phyloP scores from a whole-genome alignment of 2,113 vertebrate species.

The Sceloporus undulatus region DNA sequence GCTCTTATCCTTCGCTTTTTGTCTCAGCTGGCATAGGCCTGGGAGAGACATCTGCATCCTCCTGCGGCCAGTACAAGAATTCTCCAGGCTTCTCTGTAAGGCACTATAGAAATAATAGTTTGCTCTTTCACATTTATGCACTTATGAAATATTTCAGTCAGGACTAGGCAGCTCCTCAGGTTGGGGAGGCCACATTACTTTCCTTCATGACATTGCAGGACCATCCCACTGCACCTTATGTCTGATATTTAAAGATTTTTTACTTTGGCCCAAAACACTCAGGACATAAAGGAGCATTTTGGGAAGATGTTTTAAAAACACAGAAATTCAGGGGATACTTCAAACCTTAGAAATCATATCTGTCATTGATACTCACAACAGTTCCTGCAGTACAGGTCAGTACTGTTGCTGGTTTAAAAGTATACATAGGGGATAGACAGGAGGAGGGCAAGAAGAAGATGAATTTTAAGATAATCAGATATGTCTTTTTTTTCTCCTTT shows the following conservation, averaged over 20 bases:
- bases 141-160: background rate
- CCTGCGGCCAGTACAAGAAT: background rate
- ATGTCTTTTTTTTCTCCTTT: background rate
- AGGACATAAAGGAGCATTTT: too few species aligned
- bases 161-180: too few species aligned
- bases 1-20: conserved; percentile 28
- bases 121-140: background rate
- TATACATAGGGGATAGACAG: background rate
- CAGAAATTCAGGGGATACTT: too few species aligned
- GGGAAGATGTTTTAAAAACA: too few species aligned
- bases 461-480: too few species aligned
- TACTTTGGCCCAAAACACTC: too few species aligned
- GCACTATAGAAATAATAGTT: background rate
- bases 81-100: conserved; percentile 2
- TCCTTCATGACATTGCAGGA: too few species aligned
- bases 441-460: background rate
- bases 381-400: background rate
- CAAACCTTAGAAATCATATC: too few species aligned
- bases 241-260: too few species aligned
- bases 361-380: background rate
- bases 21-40: conserved; percentile 43
- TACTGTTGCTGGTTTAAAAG: background rate
- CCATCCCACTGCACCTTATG: too few species aligned
- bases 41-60: conserved; percentile 29
- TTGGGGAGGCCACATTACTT: too few species aligned